Evolutionary conservation across 1,140 invertebrate genomes (phyloP).

Genomic region (Rhyacophila brunnea): DNA sequence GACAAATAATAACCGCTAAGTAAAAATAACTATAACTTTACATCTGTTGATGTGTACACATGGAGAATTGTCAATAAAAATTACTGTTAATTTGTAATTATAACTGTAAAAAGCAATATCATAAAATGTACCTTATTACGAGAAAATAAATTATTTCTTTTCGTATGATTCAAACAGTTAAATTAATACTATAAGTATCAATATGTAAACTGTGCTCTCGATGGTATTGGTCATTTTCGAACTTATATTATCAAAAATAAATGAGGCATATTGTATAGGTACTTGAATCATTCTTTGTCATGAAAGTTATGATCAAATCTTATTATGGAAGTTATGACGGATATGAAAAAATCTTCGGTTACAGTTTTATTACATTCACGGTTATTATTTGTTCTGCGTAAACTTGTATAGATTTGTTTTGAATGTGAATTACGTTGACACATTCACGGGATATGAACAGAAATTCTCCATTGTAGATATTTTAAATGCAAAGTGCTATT

Average conservation of each 20-base stretch:
- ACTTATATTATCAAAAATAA: too few relatives aligned
- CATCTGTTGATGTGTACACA: too few relatives aligned
- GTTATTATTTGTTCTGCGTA: neutral
- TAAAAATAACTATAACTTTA: neutral
- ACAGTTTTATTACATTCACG: neutral
- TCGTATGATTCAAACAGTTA: too few relatives aligned
- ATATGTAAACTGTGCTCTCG: too few relatives aligned
- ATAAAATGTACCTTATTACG: neutral
- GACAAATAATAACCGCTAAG: neutral
- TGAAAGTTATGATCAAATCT: too few relatives aligned
- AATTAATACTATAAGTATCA: too few relatives aligned
- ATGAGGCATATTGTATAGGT: too few relatives aligned
- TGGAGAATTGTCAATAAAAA: too few relatives aligned
- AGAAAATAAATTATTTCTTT: neutral
- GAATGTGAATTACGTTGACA: neutral
- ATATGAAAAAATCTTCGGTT: neutral
- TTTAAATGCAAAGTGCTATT: slow-evolving; percentile 26
- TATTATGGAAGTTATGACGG: too few relatives aligned
- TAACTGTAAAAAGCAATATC: neutral
- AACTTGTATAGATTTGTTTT: neutral
- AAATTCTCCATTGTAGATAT: slow-evolving; percentile 9
- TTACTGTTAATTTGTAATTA: too few relatives aligned
- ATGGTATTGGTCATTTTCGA: too few relatives aligned
- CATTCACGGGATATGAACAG: neutral
- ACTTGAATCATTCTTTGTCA: too few relatives aligned